Base-by-base conservation (phyloP, 2,113 vertebrate genomes). In the Notarius quadriscutis region DNA sequence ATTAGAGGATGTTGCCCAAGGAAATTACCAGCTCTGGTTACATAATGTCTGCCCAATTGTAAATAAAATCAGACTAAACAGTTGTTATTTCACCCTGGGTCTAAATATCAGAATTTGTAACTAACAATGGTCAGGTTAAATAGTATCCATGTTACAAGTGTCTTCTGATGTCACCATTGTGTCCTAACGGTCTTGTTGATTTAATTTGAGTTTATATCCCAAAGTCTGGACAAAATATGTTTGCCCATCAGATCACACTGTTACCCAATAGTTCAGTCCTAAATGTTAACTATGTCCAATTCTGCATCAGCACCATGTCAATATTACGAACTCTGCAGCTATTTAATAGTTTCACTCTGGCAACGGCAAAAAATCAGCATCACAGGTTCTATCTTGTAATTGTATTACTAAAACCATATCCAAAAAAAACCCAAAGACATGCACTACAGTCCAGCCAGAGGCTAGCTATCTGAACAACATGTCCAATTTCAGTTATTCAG, bases 401-500 rank as follows among this genome's bases (percentile, higher is more conserved):
- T 67, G 50, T 79, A 79, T 79, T 48, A 69, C 51, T 79, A 55
- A 78, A 27, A 79, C 60, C 55, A 78, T 51, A 79, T 7, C 30
- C 57, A 25, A 62, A 62, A 72, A 15, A 50, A 27, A 51, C 27
- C 30, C 17, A 55, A 15, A 92, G 82, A 50, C 27, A 67, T 65
- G 87, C 60, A 63, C 87, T 84, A 92, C 91, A 87, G 91, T 88
- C 57, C 89, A 91, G 92, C 92, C 92, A 86, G 83, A 88, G 89
- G 92, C 91, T 88, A 92, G 90, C 86, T 84, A 84, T 84, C 87
- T 89, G 92, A 94, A 93, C 88, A 91, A 93, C 92, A 93, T 94
- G 94, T 94, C 94, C 92, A 95, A 94, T 94, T 95, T 93, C 89
- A 91, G 92, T 94, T 93, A 91, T 94, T 89, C 89, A 91, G 92